Conservation (phyloP, 2,888 invertebrate species). For the Drosophila meridionalis region DNA sequence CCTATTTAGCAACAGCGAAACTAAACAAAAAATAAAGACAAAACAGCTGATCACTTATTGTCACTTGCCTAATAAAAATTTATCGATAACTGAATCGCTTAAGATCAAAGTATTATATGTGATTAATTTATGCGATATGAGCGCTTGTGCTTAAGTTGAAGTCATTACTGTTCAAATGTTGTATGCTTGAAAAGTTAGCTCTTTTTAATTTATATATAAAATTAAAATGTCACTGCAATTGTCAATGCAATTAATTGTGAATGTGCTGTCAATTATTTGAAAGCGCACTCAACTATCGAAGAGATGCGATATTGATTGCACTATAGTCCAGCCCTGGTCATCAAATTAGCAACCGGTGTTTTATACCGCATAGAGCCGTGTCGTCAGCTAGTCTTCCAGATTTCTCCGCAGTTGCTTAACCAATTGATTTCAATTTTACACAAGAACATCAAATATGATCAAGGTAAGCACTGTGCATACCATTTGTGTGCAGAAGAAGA, state of each 20-base stretch:
- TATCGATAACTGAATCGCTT: neutral
- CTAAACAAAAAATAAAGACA: neutral
- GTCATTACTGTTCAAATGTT: neutral
- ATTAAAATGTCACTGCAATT: neutral
- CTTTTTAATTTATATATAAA: neutral
- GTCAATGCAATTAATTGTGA: neutral
- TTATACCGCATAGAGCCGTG: slow-evolving; percentile 14
- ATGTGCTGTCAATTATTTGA: neutral
- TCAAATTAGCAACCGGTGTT: slow-evolving; percentile 60
- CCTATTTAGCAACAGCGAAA: neutral
- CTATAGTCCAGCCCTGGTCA: slow-evolving; percentile 19
- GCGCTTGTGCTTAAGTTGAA: neutral
- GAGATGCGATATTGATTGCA: neutral
- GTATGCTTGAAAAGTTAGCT: neutral
- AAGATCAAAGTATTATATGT: neutral
- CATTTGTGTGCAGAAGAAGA: neutral
- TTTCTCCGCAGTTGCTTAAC: slow-evolving; percentile 17
- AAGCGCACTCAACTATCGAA: neutral
- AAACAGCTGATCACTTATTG: slow-evolving; percentile 10
- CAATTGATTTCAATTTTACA: slow-evolving; percentile 18
- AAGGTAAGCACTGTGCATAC: slow-evolving; percentile 42
- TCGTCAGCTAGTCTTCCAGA: slow-evolving; percentile 35
- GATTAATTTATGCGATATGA: neutral
- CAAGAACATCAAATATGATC: slow-evolving; percentile 34
- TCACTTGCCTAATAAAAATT: neutral